These are phyloP conservation scores for Ligdia adustata DNA, from an alignment of 2,888 invertebrate genomes.

Conservation along the genomic window DNA sequence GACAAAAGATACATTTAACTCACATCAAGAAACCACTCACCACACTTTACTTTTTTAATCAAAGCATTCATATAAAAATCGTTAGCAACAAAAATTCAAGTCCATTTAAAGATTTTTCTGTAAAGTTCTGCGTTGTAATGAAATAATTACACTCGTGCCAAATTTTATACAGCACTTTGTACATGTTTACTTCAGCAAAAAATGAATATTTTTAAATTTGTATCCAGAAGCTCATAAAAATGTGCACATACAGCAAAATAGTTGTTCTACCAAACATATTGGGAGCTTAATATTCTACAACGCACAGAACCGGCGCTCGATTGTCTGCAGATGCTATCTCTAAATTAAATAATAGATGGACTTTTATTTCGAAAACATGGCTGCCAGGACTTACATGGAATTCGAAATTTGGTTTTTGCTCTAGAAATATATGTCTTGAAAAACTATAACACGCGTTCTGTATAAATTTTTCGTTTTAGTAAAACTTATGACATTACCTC, in stretches of 20 bases:
- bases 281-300: slow-evolving; percentile 35
- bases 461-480: no score
- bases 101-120: background rate
- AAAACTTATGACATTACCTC: no score
- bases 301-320: slow-evolving; percentile 27
- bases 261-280: slow-evolving; percentile 30
- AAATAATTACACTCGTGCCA: slow-evolving; percentile 10
- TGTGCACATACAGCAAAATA: slow-evolving; percentile 12
- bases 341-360: slow-evolving; percentile 40
- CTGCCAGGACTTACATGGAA: slow-evolving; percentile 30
- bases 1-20: no score
- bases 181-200: no score
- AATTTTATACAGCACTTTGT: background rate
- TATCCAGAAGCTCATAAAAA: background rate
- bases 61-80: background rate
- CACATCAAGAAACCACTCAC: no score
- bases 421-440: slow-evolving; percentile 25
- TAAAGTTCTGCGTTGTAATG: slow-evolving; percentile 4
- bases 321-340: slow-evolving; percentile 41
- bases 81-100: background rate
- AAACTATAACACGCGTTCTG: slow-evolving; percentile 24
- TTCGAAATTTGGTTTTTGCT: slow-evolving; percentile 30
- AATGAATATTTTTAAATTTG: no score
- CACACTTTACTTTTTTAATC: no score
- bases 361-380: slow-evolving; percentile 37